Conservation (phyloP, 1,140 invertebrate genomes). For the Eulimnadia texana region DNA sequence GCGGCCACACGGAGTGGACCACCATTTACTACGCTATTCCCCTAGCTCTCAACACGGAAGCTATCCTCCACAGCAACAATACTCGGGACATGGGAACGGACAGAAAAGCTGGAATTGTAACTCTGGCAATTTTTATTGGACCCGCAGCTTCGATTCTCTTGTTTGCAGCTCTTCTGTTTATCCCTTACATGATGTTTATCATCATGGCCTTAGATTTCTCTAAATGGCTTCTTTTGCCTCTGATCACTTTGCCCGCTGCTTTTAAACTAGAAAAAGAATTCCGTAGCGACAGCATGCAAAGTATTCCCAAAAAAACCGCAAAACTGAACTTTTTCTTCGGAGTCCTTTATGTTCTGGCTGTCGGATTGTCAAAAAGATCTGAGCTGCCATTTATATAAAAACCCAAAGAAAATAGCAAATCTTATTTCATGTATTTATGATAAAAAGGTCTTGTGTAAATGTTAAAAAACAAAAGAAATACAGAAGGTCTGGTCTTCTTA, state of each 20-base stretch:
- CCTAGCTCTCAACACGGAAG: conserved; percentile 82
- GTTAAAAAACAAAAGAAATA: no score
- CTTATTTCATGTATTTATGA: no score
- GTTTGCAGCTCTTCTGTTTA: conserved; percentile 78
- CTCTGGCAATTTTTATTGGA: conserved; percentile 83
- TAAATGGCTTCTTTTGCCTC: conserved; percentile 71
- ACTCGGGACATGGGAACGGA: conserved; percentile 77
- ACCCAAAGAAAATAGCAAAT: not conserved
- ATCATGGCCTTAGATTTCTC: conserved; percentile 69
- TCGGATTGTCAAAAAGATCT: conserved; percentile 12
- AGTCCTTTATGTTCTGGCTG: conserved; percentile 65
- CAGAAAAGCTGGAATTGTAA: conserved; percentile 71
- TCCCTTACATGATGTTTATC: conserved; percentile 77
- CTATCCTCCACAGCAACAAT: conserved; percentile 88
- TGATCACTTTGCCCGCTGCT: conserved; percentile 68
- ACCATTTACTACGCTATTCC: conserved; percentile 87
- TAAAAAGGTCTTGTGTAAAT: no score
- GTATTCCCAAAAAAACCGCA: conserved; percentile 73
- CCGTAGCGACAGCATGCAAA: conserved; percentile 55
- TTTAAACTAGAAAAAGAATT: conserved; percentile 84
- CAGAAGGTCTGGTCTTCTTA: no score
- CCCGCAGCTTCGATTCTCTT: conserved; percentile 76
- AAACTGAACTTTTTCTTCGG: conserved; percentile 82
- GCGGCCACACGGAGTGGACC: conserved; percentile 65
- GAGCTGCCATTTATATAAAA: conserved; percentile 7